Percentiles rank a stretch among this genome's conserved stretches.
phyloP scores from a whole-genome alignment of 2,113 vertebrate genomes.

The Pomatorhinus ruficollis region DNA sequence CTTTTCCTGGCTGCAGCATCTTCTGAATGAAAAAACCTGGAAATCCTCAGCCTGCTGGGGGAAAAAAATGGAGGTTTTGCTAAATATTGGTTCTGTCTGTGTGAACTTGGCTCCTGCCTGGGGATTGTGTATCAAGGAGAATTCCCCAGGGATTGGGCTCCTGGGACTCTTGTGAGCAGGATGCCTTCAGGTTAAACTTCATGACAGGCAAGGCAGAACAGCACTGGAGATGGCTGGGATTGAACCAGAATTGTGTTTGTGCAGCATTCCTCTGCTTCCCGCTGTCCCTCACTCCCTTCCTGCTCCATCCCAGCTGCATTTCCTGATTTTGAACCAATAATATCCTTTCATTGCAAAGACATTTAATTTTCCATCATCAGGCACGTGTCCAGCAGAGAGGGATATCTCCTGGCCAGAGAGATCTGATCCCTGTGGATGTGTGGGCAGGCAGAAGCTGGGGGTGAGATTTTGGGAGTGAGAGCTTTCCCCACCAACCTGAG shows the following conservation, averaged over 20 bases:
- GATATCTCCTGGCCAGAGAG: not conserved
- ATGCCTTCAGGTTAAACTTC: not conserved
- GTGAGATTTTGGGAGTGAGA: not conserved
- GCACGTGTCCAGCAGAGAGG: accelerated
- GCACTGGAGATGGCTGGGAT: not conserved
- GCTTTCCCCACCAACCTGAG: not conserved
- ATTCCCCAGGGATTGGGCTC: not conserved
- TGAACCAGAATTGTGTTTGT: not conserved
- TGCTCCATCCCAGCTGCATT: not conserved
- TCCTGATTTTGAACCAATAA: not conserved
- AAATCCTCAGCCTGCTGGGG: not conserved
- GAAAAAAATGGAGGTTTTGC: not conserved
- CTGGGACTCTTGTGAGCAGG: not conserved
- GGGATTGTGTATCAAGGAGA: not conserved
- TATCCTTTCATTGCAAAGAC: not conserved
- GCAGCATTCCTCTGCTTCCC: not conserved
- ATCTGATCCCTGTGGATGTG: not conserved
- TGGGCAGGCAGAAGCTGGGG: not conserved
- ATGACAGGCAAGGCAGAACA: not conserved
- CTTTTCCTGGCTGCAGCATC: not conserved
- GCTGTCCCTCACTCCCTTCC: accelerated
- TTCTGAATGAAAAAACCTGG: not conserved
- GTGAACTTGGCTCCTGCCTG: not conserved
- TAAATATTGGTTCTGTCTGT: not conserved
- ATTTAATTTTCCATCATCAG: not conserved